Base-by-base conservation (phyloP, 1,140 invertebrate genomes). In the Drosophila setifemur region DNA sequence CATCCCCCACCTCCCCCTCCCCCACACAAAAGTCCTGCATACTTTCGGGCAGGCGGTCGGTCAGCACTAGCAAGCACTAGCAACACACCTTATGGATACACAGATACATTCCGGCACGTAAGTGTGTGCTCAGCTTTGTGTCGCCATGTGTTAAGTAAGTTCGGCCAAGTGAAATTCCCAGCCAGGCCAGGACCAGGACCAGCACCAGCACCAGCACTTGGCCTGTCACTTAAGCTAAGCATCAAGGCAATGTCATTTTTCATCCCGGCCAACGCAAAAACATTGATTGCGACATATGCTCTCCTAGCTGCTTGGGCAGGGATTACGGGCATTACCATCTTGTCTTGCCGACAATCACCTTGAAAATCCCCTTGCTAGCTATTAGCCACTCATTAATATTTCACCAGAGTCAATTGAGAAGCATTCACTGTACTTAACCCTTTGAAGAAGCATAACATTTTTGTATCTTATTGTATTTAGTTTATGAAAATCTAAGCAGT, bases 161-260 rank as follows among this genome's bases (percentile, higher is more conserved):
- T 78, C 49, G 43, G 52, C 58, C 76, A 82, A 67, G 76, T 68
- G 74, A 45, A 63, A 52, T 64, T 79, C 54, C 55, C 58, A 63
- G 58, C 45, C 66, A 63, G 45, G 47, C 47, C 35, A 6, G 40
- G 4, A 11, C 12, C 14, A 5, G 4, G 33, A 11, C 29, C 29
- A n/a, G 6, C 26, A 12, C 31, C n/a, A 18, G 5, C 61, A 19
- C 28, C 45, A 50, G 12, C 60, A 69, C 75, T 66, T 61, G 77
- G 35, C 16, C 49, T 79, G 76, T 81, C 76, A 81, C 63, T 81
- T 70, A 48, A 40, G 69, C 44, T 45, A 45, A 66, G 52, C 73
- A 66, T 57, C 73, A 71, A 53, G 73, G 31, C 58, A 43, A 58
- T 35, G 58, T 25, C 25, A 64, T 64, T 63, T 64, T 40, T 49